Base-by-base conservation (phyloP, 2,797 vertebrate species). In the Gambelia wislizenii region DNA sequence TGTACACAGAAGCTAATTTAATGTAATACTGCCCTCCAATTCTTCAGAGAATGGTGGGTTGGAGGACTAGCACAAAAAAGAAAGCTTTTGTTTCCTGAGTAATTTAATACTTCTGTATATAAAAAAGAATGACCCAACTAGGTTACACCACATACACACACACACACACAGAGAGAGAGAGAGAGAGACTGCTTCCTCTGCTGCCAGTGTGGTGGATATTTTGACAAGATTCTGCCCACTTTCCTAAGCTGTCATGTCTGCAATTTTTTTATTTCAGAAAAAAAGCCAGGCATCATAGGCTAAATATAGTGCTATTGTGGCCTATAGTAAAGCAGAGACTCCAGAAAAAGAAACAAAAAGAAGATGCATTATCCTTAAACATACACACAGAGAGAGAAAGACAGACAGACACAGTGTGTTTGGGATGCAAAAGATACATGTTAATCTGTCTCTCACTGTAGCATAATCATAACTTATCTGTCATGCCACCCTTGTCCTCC, bases 1-100 rank as follows among this genome's bases (percentile, higher is more conserved):
- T 87, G 18, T 75, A 77, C 39, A 76, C 0, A n/a, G 59, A 90
- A 93, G 61, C 16, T 59, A 92, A 91, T 92, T 92, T 92, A 88
- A 75, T 0, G 7, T 59, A 92, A 90, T 70, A 18, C 20, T 88
- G 27, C 14, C 12, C 74, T 91, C 70, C 52, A 80, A 61, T 84
- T 20, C 54, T 92, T 91, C 82, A 85, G 72, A 81, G 49, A 74
- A n/a, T 52, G 88, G 77, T 42, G 0, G 74, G 0, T 2, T 81
- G 1, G 79, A 9, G 39, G 39, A 76, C 33, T 64, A 88, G 89
- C 89, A 2, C 0, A 84, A 30, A n/a, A 75, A 36, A 27, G 64
- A 81, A 83, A 84, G 2, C 22, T 25, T 90, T 85, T 54, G 3
- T 56, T 86, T 76, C 2, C 69, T 91, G 59, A 36, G 72, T 88